phyloP scores from a whole-genome alignment of 2,888 invertebrate genomes.

The Adela reaumurella region DNA sequence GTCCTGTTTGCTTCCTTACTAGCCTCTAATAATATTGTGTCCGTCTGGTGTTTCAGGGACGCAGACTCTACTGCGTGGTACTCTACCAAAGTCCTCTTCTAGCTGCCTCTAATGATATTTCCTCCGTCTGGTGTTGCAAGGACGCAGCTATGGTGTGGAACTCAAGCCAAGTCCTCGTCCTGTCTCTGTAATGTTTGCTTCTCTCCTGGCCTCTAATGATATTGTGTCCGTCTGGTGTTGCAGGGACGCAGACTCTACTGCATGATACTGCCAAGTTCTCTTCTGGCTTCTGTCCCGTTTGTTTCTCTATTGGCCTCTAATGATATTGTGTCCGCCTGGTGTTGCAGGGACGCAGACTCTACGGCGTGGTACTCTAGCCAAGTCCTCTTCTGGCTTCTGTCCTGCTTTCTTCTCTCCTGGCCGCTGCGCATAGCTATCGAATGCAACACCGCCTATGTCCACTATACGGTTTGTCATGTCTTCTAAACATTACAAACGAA shows the following conservation, averaged over 20 bases:
- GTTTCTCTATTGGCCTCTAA: conserved; percentile 22
- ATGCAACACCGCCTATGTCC: conserved; percentile 76
- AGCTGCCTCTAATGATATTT: too few relatives aligned
- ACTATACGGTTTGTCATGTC: conserved; percentile 63
- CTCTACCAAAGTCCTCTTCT: conserved; percentile 60
- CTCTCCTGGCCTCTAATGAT: neutral
- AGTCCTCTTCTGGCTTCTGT: conserved; percentile 70
- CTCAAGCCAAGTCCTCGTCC: too few relatives aligned
- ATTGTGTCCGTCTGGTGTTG: neutral
- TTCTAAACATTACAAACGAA: too few relatives aligned
- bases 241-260: conserved; percentile 49
- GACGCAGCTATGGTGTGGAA: too few relatives aligned
- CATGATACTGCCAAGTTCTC: conserved; percentile 65
- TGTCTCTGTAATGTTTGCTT: neutral
- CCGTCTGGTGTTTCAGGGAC: neutral
- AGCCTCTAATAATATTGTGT: neutral
- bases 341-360: conserved; percentile 39
- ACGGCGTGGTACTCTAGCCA: conserved; percentile 67
- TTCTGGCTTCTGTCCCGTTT: conserved; percentile 74
- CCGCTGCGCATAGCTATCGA: conserved; percentile 75
- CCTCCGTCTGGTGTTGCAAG: too few relatives aligned
- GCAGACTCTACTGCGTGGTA: conserved; percentile 19
- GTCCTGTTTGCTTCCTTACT: conserved; percentile 55
- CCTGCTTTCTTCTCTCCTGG: conserved; percentile 75
- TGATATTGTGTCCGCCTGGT: neutral